These are phyloP conservation scores for Brachyrhaphis roseni DNA, from an alignment of 2,797 vertebrate genomes.

Conservation along the genomic window DNA sequence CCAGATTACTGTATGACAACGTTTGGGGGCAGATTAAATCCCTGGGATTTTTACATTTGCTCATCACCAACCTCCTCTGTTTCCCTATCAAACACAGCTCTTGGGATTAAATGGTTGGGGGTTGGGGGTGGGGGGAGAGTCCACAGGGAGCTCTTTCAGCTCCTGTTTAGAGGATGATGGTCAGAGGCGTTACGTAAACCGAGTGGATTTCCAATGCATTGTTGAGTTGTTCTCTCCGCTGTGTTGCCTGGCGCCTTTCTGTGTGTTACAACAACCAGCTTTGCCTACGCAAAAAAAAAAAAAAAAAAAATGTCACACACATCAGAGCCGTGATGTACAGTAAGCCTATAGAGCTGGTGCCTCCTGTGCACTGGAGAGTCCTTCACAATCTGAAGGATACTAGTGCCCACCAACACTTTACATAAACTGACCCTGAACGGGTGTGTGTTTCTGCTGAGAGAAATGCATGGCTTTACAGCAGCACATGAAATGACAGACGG, in stretches of 20 bases:
- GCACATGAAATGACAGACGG: background rate
- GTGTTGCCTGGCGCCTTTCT: conserved; percentile 58
- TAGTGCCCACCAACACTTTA: conserved; percentile 8
- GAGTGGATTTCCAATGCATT: conserved; percentile 69
- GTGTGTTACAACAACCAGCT: conserved; percentile 50
- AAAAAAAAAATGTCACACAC: conserved; percentile 24
- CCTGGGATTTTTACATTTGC: conserved; percentile 74
- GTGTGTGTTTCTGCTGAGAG: conserved; percentile 11
- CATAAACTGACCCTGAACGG: conserved; percentile 31
- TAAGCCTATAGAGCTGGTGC: conserved; percentile 5
- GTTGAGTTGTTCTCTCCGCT: conserved; percentile 55
- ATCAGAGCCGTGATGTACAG: conserved; percentile 18
- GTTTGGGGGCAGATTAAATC: conserved; percentile 72
- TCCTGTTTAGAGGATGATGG: conserved; percentile 70
- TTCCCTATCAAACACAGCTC: conserved; percentile 56
- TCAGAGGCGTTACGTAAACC: conserved; percentile 73
- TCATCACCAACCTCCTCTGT: conserved; percentile 63
- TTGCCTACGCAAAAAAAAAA: conserved; percentile 27
- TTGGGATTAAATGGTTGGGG: conserved; percentile 72
- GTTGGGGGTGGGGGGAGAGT: conserved; percentile 52
- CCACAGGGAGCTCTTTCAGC: conserved; percentile 62
- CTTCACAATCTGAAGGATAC: conserved; percentile 35
- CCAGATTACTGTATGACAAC: conserved; percentile 73
- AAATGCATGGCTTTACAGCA: conserved; percentile 10
- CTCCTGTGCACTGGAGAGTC: conserved; percentile 18